These are phyloP conservation scores for Sarotherodon lohbergeri DNA, from an alignment of 2,113 vertebrate genomes.

Conservation along the genomic window DNA sequence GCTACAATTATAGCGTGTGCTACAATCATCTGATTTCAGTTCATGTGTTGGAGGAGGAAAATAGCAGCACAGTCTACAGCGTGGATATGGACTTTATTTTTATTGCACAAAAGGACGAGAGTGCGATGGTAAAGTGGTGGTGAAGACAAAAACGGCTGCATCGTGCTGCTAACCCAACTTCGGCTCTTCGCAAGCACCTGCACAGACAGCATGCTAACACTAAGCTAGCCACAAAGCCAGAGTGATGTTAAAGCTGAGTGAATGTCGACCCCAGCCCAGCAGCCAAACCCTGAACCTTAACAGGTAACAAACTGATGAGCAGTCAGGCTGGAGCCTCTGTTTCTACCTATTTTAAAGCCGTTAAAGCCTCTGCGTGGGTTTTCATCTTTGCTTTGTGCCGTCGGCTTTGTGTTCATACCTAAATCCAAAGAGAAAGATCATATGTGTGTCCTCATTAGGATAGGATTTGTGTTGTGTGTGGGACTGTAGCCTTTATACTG, in stretches of 20 bases:
- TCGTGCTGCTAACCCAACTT: not conserved
- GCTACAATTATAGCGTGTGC: not conserved
- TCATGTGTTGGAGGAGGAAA: not conserved
- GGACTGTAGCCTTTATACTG: not conserved
- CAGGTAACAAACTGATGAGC: not conserved
- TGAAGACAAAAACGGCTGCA: not conserved
- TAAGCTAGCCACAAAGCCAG: not conserved
- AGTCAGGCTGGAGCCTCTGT: not conserved
- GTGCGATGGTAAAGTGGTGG: not conserved
- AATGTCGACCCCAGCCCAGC: not conserved
- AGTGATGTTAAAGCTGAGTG: not conserved
- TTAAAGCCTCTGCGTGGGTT: not conserved
- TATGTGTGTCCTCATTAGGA: not conserved
- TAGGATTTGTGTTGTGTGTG: not conserved
- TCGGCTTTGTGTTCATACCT: not conserved
- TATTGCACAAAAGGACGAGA: not conserved
- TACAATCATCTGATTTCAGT: not conserved
- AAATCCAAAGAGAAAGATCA: not conserved
- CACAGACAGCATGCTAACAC: not conserved
- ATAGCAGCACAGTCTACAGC: not conserved
- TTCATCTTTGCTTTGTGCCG: not conserved
- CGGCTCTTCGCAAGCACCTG: not conserved
- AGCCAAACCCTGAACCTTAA: not conserved
- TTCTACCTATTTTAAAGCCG: not conserved
- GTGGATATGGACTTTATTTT: not conserved